These are phyloP conservation scores for Melanerpes aurifrons DNA, from an alignment of 2,113 vertebrate species.

Conservation along the genomic window DNA sequence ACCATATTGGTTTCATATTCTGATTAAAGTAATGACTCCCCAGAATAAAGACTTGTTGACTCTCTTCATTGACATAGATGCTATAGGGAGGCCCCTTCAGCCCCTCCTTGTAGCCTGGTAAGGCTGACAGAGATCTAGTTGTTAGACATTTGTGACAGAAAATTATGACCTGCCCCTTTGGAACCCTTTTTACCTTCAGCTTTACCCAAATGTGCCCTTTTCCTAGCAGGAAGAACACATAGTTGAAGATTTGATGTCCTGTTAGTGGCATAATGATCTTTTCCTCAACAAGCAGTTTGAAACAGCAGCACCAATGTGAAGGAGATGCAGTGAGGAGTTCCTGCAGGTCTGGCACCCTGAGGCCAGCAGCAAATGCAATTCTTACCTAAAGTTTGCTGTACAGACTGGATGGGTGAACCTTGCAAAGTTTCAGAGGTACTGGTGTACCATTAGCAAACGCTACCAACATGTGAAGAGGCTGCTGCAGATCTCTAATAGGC, in stretches of 20 bases:
- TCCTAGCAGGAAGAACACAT: not conserved
- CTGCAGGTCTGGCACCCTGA: not conserved
- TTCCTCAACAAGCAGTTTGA: not conserved
- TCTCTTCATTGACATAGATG: not conserved
- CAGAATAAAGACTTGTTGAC: not conserved
- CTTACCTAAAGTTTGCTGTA: not conserved
- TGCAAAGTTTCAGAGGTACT: not conserved
- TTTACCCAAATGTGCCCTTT: not conserved
- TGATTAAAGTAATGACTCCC: not conserved
- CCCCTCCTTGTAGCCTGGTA: not conserved
- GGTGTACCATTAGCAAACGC: not conserved
- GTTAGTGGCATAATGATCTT: not conserved
- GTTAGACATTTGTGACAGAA: not conserved
- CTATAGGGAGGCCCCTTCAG: not conserved
- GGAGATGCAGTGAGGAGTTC: not conserved
- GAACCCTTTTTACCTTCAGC: not conserved
- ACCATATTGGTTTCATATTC: not conserved
- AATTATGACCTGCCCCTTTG: not conserved
- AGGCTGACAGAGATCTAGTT: not conserved
- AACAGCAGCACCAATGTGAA: not conserved
- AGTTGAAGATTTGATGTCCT: not conserved
- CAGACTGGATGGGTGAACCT: not conserved
- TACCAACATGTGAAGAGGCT: not conserved
- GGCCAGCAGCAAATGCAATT: not conserved
- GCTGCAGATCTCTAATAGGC: not conserved